These are phyloP conservation scores for Plutella xylostella DNA, from an alignment of 2,888 invertebrate genomes.

Conservation along the genomic window DNA sequence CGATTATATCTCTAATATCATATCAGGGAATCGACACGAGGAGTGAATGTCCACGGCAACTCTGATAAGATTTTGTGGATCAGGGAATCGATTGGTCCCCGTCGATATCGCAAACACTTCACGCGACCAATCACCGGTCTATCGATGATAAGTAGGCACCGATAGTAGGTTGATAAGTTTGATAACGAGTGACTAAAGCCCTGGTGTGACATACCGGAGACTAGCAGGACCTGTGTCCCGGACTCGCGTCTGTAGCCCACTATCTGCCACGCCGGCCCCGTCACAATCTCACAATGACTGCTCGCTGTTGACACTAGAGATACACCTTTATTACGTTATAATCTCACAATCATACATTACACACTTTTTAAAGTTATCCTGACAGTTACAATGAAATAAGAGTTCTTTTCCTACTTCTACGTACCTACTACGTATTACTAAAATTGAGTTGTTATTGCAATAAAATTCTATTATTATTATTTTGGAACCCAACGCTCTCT, in stretches of 20 bases:
- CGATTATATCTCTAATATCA: slow-evolving; percentile 63
- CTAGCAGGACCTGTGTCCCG: slow-evolving; percentile 26
- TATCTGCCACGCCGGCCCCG: slow-evolving; percentile 44
- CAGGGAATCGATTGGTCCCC: slow-evolving; percentile 61
- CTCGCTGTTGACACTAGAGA: slow-evolving; percentile 50
- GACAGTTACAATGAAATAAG: too few species aligned
- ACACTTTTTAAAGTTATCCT: too few species aligned
- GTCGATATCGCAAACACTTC: slow-evolving; percentile 62
- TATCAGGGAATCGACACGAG: slow-evolving; percentile 59
- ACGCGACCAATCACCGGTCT: slow-evolving; percentile 55
- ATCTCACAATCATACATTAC: slow-evolving; percentile 21
- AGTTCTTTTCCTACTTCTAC: too few species aligned
- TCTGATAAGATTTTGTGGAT: slow-evolving; percentile 56
- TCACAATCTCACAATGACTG: slow-evolving; percentile 38
- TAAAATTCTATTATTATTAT: too few species aligned
- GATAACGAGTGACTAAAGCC: too few species aligned
- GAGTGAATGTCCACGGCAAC: slow-evolving; percentile 62
- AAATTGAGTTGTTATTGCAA: too few species aligned
- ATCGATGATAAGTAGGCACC: slow-evolving; percentile 41
- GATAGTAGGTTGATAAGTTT: slow-evolving; percentile 9
- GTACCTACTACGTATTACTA: too few species aligned
- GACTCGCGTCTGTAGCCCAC: slow-evolving; percentile 36
- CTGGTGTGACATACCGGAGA: slow-evolving; percentile 13
- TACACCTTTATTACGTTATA: slow-evolving; percentile 61
- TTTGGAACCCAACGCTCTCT: too few species aligned